phyloP scores from a whole-genome alignment of 2,113 vertebrate species.

The Perccottus glenii region DNA sequence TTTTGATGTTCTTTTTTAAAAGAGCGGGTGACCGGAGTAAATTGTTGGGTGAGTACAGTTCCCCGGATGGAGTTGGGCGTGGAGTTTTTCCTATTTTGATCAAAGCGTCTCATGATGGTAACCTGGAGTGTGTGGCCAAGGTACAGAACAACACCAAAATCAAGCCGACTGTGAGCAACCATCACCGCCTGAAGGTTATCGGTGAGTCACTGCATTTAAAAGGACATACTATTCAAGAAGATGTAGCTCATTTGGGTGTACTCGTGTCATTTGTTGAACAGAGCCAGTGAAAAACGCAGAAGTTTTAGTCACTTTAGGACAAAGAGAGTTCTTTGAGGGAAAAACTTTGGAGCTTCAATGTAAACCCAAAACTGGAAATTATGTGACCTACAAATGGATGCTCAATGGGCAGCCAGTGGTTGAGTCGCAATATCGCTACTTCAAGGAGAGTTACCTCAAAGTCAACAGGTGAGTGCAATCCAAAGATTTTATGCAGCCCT shows the following conservation, averaged over 20 bases:
- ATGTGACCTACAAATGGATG: constrained; percentile 69
- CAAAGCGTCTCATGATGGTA: constrained; percentile 23
- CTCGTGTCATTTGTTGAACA: constrained; percentile 32
- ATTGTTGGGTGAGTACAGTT: neutral
- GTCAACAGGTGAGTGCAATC: constrained; percentile 40
- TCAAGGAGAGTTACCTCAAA: neutral
- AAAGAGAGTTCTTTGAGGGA: constrained; percentile 55
- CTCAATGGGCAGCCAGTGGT: constrained; percentile 31
- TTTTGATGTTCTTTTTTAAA: neutral
- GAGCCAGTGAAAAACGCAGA: constrained; percentile 48
- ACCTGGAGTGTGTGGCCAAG: constrained; percentile 64
- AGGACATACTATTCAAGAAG: neutral
- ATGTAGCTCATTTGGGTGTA: neutral
- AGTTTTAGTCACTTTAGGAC: constrained; percentile 11
- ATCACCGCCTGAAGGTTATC: constrained; percentile 57
- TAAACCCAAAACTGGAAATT: constrained; percentile 32
- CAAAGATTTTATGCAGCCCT: neutral
- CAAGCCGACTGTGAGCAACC: constrained; percentile 34
- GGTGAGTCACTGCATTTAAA: constrained; percentile 63
- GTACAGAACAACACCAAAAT: constrained; percentile 59
- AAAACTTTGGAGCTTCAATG: constrained; percentile 55
- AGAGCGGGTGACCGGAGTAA: constrained; percentile 35
- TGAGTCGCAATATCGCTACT: neutral
- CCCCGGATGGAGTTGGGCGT: accelerated
- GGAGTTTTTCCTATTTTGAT: accelerated